These are phyloP conservation scores for Opisthograptis luteolata DNA, from an alignment of 2,888 invertebrate genomes.

Conservation along the genomic window DNA sequence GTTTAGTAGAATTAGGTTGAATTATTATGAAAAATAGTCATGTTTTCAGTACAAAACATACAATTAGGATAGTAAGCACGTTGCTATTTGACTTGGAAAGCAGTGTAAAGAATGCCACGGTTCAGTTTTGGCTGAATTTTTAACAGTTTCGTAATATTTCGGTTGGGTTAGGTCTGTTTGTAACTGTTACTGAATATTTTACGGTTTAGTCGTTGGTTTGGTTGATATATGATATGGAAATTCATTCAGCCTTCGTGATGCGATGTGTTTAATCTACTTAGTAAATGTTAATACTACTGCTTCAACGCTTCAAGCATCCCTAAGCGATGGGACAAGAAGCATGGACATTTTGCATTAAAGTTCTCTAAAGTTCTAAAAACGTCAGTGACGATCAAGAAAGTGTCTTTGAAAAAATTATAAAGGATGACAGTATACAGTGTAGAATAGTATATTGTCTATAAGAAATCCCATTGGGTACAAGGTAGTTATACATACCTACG, in stretches of 20 bases:
- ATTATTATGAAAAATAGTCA: background rate
- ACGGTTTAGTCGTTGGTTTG: background rate
- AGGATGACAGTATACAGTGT: no score
- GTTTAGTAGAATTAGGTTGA: slow-evolving; percentile 5
- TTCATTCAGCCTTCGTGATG: background rate
- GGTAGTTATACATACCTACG: no score
- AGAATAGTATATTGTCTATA: no score
- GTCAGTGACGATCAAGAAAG: no score
- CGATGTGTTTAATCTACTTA: no score
- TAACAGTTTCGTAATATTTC: slow-evolving; percentile 54
- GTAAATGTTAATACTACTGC: no score
- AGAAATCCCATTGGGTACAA: no score
- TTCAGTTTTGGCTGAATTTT: slow-evolving; percentile 58
- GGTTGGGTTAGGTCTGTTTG: slow-evolving; percentile 27
- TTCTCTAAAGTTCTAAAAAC: no score
- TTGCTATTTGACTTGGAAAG: slow-evolving; percentile 76
- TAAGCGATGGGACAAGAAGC: no score
- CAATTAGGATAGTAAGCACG: slow-evolving; percentile 39
- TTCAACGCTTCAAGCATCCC: no score
- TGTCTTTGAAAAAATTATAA: no score
- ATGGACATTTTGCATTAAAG: no score
- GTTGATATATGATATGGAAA: background rate
- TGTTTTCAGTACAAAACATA: slow-evolving; percentile 24
- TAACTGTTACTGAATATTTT: background rate
- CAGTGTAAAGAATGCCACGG: slow-evolving; percentile 54